Conservation (phyloP, 2,113 vertebrate genomes). For the Orientallactaga bullata region DNA sequence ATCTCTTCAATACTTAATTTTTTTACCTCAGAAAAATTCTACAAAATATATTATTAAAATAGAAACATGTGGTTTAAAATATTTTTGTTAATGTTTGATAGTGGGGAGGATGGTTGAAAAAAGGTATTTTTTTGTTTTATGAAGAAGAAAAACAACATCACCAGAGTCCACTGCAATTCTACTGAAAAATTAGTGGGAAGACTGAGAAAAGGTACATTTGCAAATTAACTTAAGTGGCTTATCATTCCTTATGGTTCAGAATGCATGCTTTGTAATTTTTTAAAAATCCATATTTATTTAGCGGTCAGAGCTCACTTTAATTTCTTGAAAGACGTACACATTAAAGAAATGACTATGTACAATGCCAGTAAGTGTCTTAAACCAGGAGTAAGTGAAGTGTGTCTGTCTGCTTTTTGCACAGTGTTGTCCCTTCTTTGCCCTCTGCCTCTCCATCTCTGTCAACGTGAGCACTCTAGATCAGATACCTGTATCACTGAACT, state of each 20-base stretch:
- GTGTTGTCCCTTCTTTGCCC: not conserved
- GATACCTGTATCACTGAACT: not conserved
- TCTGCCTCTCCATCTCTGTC: not conserved
- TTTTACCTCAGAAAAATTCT: not conserved
- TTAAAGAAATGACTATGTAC: not conserved
- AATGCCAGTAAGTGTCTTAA: too few species aligned
- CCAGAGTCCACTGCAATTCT: not conserved
- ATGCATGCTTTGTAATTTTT: not conserved
- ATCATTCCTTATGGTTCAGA: not conserved
- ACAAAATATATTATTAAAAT: not conserved
- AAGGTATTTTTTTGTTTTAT: not conserved
- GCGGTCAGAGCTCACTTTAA: not conserved
- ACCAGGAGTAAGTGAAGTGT: not conserved
- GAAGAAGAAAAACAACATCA: not conserved
- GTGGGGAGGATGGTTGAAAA: too few species aligned
- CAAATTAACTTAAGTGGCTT: not conserved
- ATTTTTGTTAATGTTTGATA: not conserved
- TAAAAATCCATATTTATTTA: not conserved
- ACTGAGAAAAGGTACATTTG: not conserved
- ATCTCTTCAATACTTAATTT: not conserved
- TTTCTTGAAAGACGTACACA: constrained; percentile 8
- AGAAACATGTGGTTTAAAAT: not conserved
- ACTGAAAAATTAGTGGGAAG: not conserved
- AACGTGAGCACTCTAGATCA: not conserved
- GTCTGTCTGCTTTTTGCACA: not conserved